phyloP scores from a whole-genome alignment of 2,113 vertebrate species.

The Callospermophilus lateralis region DNA sequence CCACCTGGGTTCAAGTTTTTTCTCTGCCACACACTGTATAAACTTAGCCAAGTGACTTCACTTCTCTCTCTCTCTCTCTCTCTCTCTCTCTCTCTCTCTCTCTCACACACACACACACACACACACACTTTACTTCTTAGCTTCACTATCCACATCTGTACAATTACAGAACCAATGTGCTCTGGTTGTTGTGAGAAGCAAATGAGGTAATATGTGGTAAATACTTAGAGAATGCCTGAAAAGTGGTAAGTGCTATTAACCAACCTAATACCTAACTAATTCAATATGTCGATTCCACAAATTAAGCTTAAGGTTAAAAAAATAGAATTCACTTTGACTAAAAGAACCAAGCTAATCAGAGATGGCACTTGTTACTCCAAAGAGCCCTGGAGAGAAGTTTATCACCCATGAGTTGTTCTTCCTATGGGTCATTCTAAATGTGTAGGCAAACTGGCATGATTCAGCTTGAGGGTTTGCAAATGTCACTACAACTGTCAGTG shows the following conservation, averaged over 20 bases:
- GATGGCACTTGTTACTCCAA: neutral
- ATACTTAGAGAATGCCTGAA: neutral
- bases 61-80: no score
- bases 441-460: conserved; percentile 3
- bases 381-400: neutral
- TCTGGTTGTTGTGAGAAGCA: neutral
- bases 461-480: conserved; percentile 10
- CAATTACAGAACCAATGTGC: neutral
- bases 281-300: neutral
- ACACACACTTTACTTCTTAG: neutral
- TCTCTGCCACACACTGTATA: neutral
- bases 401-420: neutral
- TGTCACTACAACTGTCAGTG: conserved; percentile 51
- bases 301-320: neutral
- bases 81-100: no score
- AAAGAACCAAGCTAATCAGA: neutral
- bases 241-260: neutral
- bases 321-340: neutral
- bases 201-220: neutral
- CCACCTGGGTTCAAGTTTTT: neutral
- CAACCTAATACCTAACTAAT: neutral
- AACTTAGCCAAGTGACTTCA: neutral
- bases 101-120: no score
- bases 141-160: neutral
- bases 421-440: neutral